These are phyloP conservation scores for Eonycteris spelaea DNA, from an alignment of 2,113 vertebrate genomes.

Conservation along the genomic window DNA sequence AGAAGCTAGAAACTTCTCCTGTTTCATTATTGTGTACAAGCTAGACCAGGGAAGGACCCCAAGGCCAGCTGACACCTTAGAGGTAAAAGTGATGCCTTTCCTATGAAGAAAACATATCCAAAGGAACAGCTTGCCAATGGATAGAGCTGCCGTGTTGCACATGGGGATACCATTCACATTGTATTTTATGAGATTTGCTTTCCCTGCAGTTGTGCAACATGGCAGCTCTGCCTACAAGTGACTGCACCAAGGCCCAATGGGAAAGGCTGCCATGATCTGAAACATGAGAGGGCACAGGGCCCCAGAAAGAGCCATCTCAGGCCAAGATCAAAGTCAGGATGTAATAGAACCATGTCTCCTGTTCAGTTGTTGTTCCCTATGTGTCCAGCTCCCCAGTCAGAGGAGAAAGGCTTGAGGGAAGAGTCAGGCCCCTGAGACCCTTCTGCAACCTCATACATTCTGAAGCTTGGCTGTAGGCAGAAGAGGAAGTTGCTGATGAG, in stretches of 20 bases:
- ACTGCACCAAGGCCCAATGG: background rate
- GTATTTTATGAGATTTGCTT: background rate
- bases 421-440: background rate
- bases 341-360: background rate
- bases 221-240: background rate
- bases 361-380: background rate
- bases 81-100: background rate
- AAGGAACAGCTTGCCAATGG: background rate
- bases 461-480: background rate
- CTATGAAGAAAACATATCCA: background rate
- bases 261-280: background rate
- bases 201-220: background rate
- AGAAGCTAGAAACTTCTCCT: background rate
- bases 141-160: background rate
- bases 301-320: background rate
- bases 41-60: background rate
- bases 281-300: background rate
- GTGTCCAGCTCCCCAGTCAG: background rate
- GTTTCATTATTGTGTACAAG: background rate
- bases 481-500: background rate
- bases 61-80: background rate
- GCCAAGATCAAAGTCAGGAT: background rate
- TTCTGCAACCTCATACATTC: background rate
- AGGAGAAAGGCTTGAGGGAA: background rate
- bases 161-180: background rate